Evolutionary conservation across 2,888 invertebrate genomes (phyloP).

Genomic region (Sinhomidia bicolor): DNA sequence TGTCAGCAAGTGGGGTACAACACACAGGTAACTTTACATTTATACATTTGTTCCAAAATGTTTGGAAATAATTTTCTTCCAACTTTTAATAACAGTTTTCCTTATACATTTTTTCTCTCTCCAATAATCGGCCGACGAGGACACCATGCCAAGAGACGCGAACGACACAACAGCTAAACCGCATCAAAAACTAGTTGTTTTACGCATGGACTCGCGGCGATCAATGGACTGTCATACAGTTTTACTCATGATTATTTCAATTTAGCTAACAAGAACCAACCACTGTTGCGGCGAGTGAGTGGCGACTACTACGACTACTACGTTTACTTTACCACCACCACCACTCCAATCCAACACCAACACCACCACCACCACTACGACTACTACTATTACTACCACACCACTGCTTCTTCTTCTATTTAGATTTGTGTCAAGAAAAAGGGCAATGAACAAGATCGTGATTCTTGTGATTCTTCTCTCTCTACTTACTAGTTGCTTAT

Average conservation of each 20-base stretch:
- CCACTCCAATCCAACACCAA: neutral
- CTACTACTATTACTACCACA: neutral
- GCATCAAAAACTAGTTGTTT: too few species aligned
- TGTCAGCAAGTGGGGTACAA: neutral
- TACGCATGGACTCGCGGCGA: neutral
- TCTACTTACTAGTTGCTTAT: neutral
- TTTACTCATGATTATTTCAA: too few species aligned
- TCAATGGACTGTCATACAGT: slow-evolving; percentile 26
- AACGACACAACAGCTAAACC: too few species aligned
- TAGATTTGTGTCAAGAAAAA: slow-evolving; percentile 58
- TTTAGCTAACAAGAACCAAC: too few species aligned
- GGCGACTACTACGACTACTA: too few species aligned
- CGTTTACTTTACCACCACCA: too few species aligned
- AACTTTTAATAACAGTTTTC: too few species aligned
- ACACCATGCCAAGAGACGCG: too few species aligned
- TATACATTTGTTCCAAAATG: neutral
- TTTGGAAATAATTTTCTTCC: neutral
- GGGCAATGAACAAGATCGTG: slow-evolving; percentile 66
- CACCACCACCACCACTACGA: neutral
- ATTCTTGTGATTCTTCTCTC: slow-evolving; percentile 18
- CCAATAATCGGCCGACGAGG: too few species aligned
- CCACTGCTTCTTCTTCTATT: neutral
- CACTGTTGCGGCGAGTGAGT: too few species aligned
- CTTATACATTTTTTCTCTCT: too few species aligned
- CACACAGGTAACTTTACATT: neutral